phyloP scores from a whole-genome alignment of 2,113 vertebrate genomes.

The Neoarius graeffei region DNA sequence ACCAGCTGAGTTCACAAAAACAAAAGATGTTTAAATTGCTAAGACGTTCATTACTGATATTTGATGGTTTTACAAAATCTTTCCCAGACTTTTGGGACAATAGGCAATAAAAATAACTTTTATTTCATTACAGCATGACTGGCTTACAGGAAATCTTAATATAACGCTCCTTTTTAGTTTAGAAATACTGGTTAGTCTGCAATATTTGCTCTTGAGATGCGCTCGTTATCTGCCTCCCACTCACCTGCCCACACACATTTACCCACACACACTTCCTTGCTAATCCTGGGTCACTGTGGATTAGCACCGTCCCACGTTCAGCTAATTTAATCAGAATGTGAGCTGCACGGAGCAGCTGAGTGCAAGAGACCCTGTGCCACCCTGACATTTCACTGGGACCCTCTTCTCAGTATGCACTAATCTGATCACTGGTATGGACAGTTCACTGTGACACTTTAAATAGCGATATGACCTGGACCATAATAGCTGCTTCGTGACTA shows the following conservation, averaged over 20 bases:
- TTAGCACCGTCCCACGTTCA: slow-evolving; percentile 67
- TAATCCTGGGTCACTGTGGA: slow-evolving; percentile 68
- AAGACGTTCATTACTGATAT: neutral
- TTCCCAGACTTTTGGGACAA: neutral
- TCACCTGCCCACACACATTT: slow-evolving; percentile 59
- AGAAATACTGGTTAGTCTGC: slow-evolving; percentile 36
- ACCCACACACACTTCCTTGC: slow-evolving; percentile 65
- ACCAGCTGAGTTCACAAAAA: neutral
- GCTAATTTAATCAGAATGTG: slow-evolving; percentile 68
- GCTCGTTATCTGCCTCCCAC: slow-evolving; percentile 46
- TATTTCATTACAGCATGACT: neutral
- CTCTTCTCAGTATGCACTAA: slow-evolving; percentile 55
- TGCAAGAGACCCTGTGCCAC: slow-evolving; percentile 8
- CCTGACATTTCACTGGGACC: slow-evolving; percentile 42
- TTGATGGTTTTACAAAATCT: neutral
- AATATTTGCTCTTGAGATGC: slow-evolving; percentile 43
- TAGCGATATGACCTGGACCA: slow-evolving; percentile 61
- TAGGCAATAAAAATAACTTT: slow-evolving; percentile 20
- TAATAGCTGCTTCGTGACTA: slow-evolving; percentile 47
- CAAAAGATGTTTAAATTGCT: neutral
- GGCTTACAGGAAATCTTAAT: slow-evolving; percentile 14
- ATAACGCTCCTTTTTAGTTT: slow-evolving; percentile 12
- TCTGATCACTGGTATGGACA: slow-evolving; percentile 65
- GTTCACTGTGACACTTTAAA: slow-evolving; percentile 66
- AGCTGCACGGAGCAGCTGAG: slow-evolving; percentile 33